Base-by-base conservation (phyloP, 2,797 vertebrate genomes). In the Alauda arvensis region DNA sequence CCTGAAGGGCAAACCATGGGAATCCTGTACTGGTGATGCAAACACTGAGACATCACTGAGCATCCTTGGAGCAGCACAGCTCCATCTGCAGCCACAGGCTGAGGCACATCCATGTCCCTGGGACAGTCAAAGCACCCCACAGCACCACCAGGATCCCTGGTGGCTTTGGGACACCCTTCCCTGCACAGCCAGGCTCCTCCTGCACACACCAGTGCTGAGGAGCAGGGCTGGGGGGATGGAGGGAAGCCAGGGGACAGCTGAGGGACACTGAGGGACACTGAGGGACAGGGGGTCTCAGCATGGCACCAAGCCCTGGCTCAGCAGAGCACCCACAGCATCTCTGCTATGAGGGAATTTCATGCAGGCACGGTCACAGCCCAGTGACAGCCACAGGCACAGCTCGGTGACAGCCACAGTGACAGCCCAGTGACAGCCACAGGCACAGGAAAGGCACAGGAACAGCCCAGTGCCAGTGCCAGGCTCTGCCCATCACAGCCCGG, bases 171-270 rank as follows among this genome's bases (percentile, higher is more conserved):
- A 37, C 2, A 0, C n/a, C 45, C n/a, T 37, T 52, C n/a, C 57
- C 48, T 0, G 6, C 11, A 13, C 3, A 4, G 24, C 12, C 3
- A 1, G 33, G n/a, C 4, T 74, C 49, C 13, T 28, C 3, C 5
- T 0, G 1, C 29, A 11, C 1, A 0, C 10, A 3, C 16, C 52
- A 25, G 34, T 0, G 3, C 48, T 3, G 2, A 61, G 56, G 28
- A 26, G 29, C 19, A 13, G 66, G 39, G n/a, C 48, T 62, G 28
- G 52, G 49, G 2, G 2, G 11, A 0, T 2, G 8, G 3, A 45
- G 20, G 26, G 52, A 26, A 14, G 18, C 26, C 59, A 40, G 28
- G 0, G 6, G 59, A 43, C 39, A 70, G 29, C 19, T 4, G 8
- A 57, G 1, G 4, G 29, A 24, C n/a, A 29, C 19, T 4, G 8